Conservation (phyloP, 2,888 invertebrate species). For the Harmothoe impar region DNA sequence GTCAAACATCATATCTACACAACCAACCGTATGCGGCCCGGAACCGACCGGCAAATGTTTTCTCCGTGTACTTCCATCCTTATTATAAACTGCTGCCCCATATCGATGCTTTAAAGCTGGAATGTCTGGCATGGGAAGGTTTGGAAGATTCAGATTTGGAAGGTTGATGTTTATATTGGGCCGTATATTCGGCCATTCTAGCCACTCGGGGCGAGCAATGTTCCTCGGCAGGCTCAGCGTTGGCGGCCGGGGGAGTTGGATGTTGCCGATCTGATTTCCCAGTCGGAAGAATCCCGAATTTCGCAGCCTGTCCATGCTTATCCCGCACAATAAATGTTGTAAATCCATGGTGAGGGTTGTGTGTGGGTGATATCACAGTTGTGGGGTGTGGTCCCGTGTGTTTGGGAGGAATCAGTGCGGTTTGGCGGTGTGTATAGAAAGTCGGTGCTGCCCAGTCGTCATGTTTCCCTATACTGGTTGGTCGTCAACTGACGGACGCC, state of each 20-base stretch:
- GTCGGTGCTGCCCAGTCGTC: background rate
- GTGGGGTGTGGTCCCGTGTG: background rate
- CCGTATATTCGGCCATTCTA: too few species aligned
- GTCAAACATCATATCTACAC: slow-evolving; percentile 86
- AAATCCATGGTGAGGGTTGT: slow-evolving; percentile 54
- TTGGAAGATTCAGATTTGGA: too few species aligned
- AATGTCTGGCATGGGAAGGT: background rate
- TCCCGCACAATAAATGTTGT: slow-evolving; percentile 57
- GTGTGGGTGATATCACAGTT: background rate
- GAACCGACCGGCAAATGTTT: slow-evolving; percentile 76
- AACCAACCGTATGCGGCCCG: slow-evolving; percentile 86
- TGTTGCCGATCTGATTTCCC: background rate
- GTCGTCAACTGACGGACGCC: background rate
- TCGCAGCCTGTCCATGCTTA: slow-evolving; percentile 45
- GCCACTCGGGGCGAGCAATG: slow-evolving; percentile 12
- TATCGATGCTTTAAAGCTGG: slow-evolving; percentile 35
- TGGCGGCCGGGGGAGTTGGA: slow-evolving; percentile 27
- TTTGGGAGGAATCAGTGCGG: background rate
- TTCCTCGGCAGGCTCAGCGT: slow-evolving; percentile 33
- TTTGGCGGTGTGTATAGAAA: background rate
- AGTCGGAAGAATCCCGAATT: slow-evolving; percentile 42
- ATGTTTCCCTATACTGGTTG: background rate
- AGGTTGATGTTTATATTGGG: slow-evolving; percentile 5
- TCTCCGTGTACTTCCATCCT: slow-evolving; percentile 45
- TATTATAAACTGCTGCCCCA: slow-evolving; percentile 48